Conservation (phyloP, 2,113 vertebrate genomes). For the Lagopus muta region DNA sequence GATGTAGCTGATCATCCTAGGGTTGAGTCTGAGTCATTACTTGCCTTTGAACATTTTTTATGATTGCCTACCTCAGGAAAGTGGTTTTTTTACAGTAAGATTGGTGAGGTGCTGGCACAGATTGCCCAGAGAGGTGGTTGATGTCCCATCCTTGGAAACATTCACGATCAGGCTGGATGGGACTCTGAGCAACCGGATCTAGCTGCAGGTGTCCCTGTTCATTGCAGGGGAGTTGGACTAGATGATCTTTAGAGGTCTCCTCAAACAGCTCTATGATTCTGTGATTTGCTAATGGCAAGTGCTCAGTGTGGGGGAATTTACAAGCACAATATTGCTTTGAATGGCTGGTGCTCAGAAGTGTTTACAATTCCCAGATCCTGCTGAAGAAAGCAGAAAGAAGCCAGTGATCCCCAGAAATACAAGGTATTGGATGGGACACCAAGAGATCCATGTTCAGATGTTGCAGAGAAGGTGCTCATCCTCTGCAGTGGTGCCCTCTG, state of each 20-base stretch:
- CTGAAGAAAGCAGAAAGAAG: not conserved
- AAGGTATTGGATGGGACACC: not conserved
- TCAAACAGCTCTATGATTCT: no score
- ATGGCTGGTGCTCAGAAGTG: not conserved
- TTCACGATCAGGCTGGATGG: no score
- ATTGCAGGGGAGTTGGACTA: no score
- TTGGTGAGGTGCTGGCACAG: no score
- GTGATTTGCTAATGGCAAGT: not conserved
- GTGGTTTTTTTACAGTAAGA: no score
- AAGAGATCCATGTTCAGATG: fast-evolving
- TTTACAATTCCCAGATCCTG: not conserved
- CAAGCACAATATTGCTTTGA: not conserved
- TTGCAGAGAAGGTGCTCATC: fast-evolving
- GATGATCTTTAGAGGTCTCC: no score
- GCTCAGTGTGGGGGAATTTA: not conserved
- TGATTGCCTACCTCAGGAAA: not conserved
- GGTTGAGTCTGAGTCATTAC: not conserved
- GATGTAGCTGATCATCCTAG: not conserved
- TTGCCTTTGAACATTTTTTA: not conserved
- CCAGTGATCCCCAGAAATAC: not conserved
- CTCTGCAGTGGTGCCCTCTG: not conserved
- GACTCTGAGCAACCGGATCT: no score
- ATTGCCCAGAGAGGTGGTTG: no score
- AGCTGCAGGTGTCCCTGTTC: no score
- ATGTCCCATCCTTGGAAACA: no score